Evolutionary conservation across 2,888 invertebrate species (phyloP).

Genomic region (Callosobruchus maculatus): DNA sequence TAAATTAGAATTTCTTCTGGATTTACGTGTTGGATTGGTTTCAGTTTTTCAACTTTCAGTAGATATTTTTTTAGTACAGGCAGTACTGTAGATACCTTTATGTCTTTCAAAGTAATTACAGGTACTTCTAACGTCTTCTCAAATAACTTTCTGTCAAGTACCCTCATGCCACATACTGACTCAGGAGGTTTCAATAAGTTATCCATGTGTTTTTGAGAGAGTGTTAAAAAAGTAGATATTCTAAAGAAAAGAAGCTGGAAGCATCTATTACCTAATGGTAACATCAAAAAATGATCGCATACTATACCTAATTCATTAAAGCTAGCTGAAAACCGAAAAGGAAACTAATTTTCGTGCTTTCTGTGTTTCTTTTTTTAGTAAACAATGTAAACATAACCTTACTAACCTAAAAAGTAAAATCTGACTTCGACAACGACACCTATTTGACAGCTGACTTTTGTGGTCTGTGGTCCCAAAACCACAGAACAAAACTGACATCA

Average conservation of each 20-base stretch:
- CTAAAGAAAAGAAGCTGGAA: background rate
- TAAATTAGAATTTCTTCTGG: constrained; percentile 41
- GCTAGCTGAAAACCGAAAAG: background rate
- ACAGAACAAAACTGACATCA: too few species aligned
- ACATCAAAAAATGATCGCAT: background rate
- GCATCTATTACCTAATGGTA: background rate
- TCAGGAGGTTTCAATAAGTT: constrained; percentile 56
- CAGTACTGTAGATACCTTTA: constrained; percentile 52
- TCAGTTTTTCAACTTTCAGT: constrained; percentile 71
- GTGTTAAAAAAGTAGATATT: background rate
- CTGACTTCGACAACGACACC: too few species aligned
- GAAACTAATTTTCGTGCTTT: too few species aligned
- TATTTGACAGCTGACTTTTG: too few species aligned
- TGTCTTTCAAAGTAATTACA: constrained; percentile 56
- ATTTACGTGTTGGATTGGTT: constrained; percentile 58
- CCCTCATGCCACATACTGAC: constrained; percentile 71
- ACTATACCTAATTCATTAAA: background rate
- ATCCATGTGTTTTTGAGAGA: background rate
- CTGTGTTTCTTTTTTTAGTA: too few species aligned
- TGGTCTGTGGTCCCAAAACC: too few species aligned
- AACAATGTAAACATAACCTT: too few species aligned
- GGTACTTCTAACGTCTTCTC: constrained; percentile 63
- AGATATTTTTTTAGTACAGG: constrained; percentile 65
- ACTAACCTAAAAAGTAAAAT: too few species aligned
- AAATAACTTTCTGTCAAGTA: constrained; percentile 69